Evolutionary conservation across 2,888 invertebrate species (phyloP).

Genomic region (Piscicola geometra): DNA sequence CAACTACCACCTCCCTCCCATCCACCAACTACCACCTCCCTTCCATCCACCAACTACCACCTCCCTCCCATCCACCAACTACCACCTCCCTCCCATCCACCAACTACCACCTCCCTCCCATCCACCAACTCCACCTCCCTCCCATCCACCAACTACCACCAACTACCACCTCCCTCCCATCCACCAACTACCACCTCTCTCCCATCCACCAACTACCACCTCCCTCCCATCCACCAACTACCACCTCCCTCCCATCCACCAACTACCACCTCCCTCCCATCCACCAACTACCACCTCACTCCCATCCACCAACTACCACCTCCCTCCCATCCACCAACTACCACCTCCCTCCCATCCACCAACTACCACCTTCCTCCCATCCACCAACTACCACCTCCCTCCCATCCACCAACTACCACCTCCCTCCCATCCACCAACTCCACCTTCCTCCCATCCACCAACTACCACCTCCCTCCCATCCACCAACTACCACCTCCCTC

Average conservation of each 20-base stretch:
- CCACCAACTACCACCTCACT: background rate
- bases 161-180: no score
- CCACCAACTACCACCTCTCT: background rate
- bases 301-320: constrained; percentile 62
- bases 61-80: background rate
- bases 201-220: background rate
- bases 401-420: background rate
- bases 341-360: background rate
- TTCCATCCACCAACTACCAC: background rate
- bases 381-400: background rate
- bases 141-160: no score
- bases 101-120: background rate
- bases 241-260: background rate
- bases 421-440: constrained; percentile 61
- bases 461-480: no score
- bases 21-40: background rate
- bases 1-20: background rate
- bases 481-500: background rate
- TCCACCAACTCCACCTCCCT: constrained; percentile 68
- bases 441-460: constrained; percentile 63
- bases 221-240: background rate
- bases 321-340: background rate
- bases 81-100: background rate
- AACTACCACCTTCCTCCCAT: background rate
- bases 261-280: no score